Evolutionary conservation across 2,888 invertebrate genomes (phyloP).

Genomic region (Eilema caniola): DNA sequence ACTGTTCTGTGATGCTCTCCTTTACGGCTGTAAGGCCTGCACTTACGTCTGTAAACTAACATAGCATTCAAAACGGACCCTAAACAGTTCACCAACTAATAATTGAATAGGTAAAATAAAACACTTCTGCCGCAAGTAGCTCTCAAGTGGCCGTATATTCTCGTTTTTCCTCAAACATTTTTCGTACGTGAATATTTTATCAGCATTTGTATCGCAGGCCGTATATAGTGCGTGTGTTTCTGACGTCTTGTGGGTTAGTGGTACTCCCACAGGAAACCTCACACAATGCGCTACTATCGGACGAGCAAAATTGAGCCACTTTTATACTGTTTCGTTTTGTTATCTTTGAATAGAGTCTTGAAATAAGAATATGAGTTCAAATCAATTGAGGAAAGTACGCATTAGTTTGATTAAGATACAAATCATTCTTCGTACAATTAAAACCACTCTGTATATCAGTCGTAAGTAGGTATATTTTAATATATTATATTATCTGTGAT

Average conservation of each 20-base stretch:
- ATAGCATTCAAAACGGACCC: not conserved
- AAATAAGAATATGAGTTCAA: not conserved
- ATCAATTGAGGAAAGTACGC: not conserved
- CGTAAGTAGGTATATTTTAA: no score
- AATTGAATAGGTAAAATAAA: slow-evolving; percentile 11
- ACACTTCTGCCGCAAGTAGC: not conserved
- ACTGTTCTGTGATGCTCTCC: no score
- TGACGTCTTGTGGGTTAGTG: slow-evolving; percentile 32
- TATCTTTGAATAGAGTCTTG: not conserved
- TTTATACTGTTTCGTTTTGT: slow-evolving; percentile 1
- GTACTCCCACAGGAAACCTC: slow-evolving; percentile 33
- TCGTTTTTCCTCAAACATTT: slow-evolving; percentile 37
- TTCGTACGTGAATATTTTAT: slow-evolving; percentile 47
- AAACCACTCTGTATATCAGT: no score
- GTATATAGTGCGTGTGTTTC: slow-evolving; percentile 19
- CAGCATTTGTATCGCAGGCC: slow-evolving; percentile 29
- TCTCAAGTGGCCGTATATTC: slow-evolving; percentile 9
- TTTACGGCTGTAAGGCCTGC: not conserved
- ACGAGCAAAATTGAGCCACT: not conserved
- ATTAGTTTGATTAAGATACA: not conserved
- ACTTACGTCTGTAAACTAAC: not conserved
- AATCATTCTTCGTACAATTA: not conserved
- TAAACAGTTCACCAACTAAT: not conserved
- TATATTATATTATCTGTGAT: no score
- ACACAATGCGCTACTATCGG: slow-evolving; percentile 15